A percentile compares a stretch with the other conserved stretches of the same genome.
phyloP scores from a whole-genome alignment of 2,797 vertebrate species.

The Manis pentadactyla region DNA sequence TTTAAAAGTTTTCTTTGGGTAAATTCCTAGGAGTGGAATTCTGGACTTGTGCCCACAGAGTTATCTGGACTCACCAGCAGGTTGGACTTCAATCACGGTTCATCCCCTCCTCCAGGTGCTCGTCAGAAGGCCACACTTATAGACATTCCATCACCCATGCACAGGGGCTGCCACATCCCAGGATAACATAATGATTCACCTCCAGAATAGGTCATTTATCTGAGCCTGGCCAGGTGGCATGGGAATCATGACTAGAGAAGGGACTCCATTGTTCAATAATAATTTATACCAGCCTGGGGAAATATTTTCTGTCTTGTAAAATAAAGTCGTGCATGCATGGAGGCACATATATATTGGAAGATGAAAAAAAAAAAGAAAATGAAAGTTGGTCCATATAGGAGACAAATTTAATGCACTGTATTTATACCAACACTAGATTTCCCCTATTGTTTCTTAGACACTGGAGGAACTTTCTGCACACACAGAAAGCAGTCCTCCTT shows the following conservation, averaged over 20 bases:
- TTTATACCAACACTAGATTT: neutral
- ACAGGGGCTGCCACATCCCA: neutral
- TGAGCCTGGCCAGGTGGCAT: conserved; percentile 28
- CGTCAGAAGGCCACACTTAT: neutral
- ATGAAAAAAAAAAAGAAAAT: neutral
- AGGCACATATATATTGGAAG: neutral
- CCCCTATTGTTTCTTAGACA: neutral
- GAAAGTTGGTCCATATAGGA: neutral
- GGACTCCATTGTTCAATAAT: conserved; percentile 3
- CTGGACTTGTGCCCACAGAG: neutral
- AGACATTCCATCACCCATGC: neutral
- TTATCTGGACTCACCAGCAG: neutral
- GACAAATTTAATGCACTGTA: neutral
- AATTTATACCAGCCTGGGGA: conserved; percentile 58
- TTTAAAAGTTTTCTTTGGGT: neutral
- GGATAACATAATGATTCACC: conserved; percentile 48
- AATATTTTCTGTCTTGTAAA: conserved; percentile 64
- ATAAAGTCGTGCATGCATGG: conserved; percentile 42
- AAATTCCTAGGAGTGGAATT: no score
- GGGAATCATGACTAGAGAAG: neutral
- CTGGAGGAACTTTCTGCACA: neutral
- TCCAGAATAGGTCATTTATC: conserved; percentile 50
- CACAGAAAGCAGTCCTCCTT: neutral
- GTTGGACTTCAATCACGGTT: neutral
- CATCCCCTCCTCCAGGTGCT: neutral